Base-by-base conservation (phyloP, 1,140 invertebrate species). In the Melitaea cinxia region DNA sequence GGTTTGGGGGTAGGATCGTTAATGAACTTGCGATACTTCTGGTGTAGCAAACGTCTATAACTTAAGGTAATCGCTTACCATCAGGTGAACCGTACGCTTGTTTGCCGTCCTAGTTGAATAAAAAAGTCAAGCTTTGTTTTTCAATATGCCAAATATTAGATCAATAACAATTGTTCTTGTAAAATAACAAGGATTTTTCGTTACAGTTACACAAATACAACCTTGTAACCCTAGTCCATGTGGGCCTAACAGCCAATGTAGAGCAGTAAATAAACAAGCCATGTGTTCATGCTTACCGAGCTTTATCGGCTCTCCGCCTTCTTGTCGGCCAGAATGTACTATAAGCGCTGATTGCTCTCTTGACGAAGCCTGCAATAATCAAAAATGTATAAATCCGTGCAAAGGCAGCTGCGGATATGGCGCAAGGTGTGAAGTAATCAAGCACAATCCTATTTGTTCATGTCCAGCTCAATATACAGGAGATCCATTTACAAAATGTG, bases 391-490 rank as follows among this genome's bases (percentile, higher is more conserved):
- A 73, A 93, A 95, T 85, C 94, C 94, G 45, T 95, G 94, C 77
- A 88, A 93, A 21, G 95, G 95, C 19, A 93, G 93, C 52, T 96
- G 96, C 85, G 96, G 96, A 23, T 82, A 94, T 26, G 95, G 95
- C 73, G 94, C 96, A n/a, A 92, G 94, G 72, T 97, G 96, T 83
- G 93, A 93, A 75, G 95, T 96, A 1, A 92, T 94, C 26, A 96
- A 95, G 81, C 96, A 97, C 86, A 94, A 94, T 50, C 95, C 95
- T 35, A 93, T 94, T 69, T 95, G 95, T 80, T 93, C 92, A 69
- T 94, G 95, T 79, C 89, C 92, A 17, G 68, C 77, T 33, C 93
- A 93, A 65, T 93, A 93, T 64, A 94, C 93, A 47, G 95, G 95
- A 61, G 93, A 95, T 92, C 94, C 95, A 33, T 94, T 95, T 74